Conservation (phyloP, 2,113 vertebrate species). For the Strix aluco region DNA sequence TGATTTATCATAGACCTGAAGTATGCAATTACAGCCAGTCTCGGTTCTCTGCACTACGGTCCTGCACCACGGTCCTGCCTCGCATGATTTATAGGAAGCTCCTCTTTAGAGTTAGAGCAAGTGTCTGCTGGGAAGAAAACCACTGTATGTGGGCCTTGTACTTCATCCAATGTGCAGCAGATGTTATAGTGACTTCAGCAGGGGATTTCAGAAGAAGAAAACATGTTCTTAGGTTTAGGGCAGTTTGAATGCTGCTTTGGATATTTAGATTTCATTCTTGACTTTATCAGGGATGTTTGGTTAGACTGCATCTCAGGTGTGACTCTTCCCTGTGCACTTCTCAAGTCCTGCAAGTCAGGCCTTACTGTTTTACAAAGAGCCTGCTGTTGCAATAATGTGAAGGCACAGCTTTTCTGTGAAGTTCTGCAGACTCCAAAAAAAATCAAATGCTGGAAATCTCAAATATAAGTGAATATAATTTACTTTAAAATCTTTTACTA, state of each 20-base stretch:
- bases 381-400: neutral
- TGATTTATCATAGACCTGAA: neutral
- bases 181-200: neutral
- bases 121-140: neutral
- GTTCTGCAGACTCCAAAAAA: neutral
- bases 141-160: too few species aligned
- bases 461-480: neutral
- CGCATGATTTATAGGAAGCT: neutral
- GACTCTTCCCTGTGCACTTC: neutral
- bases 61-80: neutral
- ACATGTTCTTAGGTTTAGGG: neutral
- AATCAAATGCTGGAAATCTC: neutral
- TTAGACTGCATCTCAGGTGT: rapidly evolving
- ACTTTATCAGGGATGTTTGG: neutral
- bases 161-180: neutral
- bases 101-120: neutral
- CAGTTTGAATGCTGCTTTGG: neutral
- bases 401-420: neutral
- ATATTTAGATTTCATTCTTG: neutral
- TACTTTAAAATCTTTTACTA: neutral
- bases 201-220: neutral
- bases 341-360: neutral
- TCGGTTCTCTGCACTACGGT: neutral
- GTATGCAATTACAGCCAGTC: neutral
- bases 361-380: neutral